Evolutionary conservation across 2,888 invertebrate genomes (phyloP), one percentile per base, ranked within the genome.

Genomic region (Thelaira solivaga): DNA sequence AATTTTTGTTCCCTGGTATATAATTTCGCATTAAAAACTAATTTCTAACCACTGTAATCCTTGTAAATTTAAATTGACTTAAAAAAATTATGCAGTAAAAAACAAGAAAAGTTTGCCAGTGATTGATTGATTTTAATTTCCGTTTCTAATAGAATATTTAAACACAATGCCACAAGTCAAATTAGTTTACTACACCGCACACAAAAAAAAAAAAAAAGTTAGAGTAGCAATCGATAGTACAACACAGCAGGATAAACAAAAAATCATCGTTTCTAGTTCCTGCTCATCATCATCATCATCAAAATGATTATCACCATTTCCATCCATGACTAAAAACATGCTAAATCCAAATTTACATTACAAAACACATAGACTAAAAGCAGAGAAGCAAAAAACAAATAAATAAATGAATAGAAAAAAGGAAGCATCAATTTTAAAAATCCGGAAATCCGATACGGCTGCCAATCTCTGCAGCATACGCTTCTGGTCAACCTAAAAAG

Each of bases 71-170:
- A 53, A 47, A 62, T 11, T 20, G 26, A 64, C 31, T 57, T 64
- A 4, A 65, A n/a, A n/a, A n/a, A 76, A 71, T 76, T 47, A 51
- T 34, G 49, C 36, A 57, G 11, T 24, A 29, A n/a, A 49, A 26
- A 24, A 20, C 5, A 22, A 26, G 4, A 20, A 0, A 47, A 39
- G 10, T 4, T 47, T 47, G 47, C 45, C 24, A 34, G 16, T 87
- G 87, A 88, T 88, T 89, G 88, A 88, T 88, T 88, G 88, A 86
- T 88, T 88, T 88, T 86, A 88, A 88, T 88, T 88, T 88, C 88
- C 89, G 87, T 85, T 76, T 53, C 72, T 65, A 68, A 79, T 72
- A 72, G 67, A 79, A 68, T 76, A 53, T 69, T 43, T 57, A 65
- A 59, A 55, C 39, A 59, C 18, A 51, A 36, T 36, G 69, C 68